Evolutionary conservation across 2,888 invertebrate genomes (phyloP), one percentile per base, ranked within the genome.

Genomic region (Malacosoma neustria): DNA sequence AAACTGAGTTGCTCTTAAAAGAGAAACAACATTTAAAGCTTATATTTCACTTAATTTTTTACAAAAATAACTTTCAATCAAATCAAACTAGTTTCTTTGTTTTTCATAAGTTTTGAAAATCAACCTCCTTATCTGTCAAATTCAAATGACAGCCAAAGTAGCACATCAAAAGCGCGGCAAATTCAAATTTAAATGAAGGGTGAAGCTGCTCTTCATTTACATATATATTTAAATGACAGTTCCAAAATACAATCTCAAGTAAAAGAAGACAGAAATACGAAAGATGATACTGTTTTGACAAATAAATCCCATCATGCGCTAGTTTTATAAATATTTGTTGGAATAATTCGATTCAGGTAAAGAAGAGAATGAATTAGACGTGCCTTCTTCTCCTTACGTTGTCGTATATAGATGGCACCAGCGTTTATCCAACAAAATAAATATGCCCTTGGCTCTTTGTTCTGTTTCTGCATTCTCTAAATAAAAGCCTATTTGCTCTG

Each of bases 391-490:
- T 34, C 38, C 14, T 38, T 35, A 11, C 32, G 38, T 11, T 35
- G 35, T 11, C 38, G 4, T 3, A 38, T 12, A n/a, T 32, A 38
- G 2, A 38, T 38, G 3, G 32, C 11, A 1, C 38, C 38, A 3
- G 29, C 29, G 9, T 29, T 32, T 11, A 34, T 35, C 38, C 38
- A 38, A 30, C 38, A 38, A 14, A 35, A 35, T n/a, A n/a, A 3
- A 35, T 11, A 14, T 33, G 35, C 9, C 33, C 33, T 3, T 29
- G 29, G 2, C 2, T 13, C 11, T 38, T 35, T 3, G 38, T 34
- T 9, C 38, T 34, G 6, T 13, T 1, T 32, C 38, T 15, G 4
- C 34, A 7, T 11, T 39, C 38, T 12, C 33, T 35, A 39, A 39
- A 35, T 30, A 39, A 33, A 11, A 39, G 14, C n/a, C 38, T n/a